Evolutionary conservation across 2,888 invertebrate species (phyloP).

Genomic region (Tortrix viridana): DNA sequence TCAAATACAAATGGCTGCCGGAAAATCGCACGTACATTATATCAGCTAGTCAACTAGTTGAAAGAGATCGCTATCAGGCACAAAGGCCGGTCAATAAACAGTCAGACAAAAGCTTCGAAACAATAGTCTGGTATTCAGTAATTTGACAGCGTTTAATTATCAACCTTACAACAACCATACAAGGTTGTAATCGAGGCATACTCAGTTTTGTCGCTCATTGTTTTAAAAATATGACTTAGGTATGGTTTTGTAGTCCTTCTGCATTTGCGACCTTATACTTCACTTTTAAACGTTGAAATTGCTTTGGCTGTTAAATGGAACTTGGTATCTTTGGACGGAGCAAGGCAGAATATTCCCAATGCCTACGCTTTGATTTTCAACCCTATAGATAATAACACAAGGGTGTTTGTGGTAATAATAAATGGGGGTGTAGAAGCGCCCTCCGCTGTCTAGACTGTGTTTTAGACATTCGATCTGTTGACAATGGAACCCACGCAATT

Average conservation of each 20-base stretch:
- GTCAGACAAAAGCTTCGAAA: conserved; percentile 33
- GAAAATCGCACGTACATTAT: background rate
- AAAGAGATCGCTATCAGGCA: conserved; percentile 3
- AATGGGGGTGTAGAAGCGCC: conserved; percentile 5
- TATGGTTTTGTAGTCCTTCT: too few species aligned
- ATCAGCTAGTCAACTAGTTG: background rate
- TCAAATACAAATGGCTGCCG: background rate
- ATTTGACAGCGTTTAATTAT: conserved; percentile 12
- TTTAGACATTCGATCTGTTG: conserved; percentile 25
- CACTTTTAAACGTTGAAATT: too few species aligned
- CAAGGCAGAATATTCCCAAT: too few species aligned
- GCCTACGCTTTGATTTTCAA: too few species aligned
- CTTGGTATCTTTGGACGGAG: too few species aligned
- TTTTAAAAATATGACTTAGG: too few species aligned
- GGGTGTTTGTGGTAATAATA: too few species aligned
- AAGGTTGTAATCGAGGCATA: background rate
- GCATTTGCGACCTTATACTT: too few species aligned
- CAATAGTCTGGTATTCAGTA: conserved; percentile 34
- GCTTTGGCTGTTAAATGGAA: too few species aligned
- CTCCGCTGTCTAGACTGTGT: conserved; percentile 31
- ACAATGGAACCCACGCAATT: conserved; percentile 10
- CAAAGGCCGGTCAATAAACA: conserved; percentile 33
- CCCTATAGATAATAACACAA: too few species aligned
- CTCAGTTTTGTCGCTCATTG: too few species aligned
- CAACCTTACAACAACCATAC: background rate